Evolutionary conservation across 2,113 vertebrate species (phyloP).

Genomic region (Notiomystis cincta): DNA sequence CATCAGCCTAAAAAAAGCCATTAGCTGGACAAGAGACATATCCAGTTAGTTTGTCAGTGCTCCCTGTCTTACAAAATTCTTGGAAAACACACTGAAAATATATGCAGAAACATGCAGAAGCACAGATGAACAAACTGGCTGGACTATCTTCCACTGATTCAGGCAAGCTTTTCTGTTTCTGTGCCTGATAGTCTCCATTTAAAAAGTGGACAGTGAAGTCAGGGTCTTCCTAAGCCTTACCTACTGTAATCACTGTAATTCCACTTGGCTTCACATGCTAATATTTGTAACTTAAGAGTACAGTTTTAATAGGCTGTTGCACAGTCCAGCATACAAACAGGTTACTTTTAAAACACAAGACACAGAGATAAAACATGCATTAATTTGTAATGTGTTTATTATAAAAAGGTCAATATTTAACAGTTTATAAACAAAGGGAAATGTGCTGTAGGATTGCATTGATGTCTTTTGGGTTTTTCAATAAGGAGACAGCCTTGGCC

Average conservation of each 20-base stretch:
- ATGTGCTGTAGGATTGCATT: neutral
- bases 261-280: neutral
- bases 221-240: neutral
- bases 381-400: fast-evolving
- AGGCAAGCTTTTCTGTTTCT: neutral
- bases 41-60: neutral
- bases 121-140: neutral
- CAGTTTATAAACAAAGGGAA: neutral
- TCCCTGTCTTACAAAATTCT: neutral
- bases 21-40: neutral
- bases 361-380: neutral
- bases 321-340: neutral
- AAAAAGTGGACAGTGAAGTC: neutral
- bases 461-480: neutral
- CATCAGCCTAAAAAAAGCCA: neutral
- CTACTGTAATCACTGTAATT: neutral
- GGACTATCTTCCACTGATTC: neutral
- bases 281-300: neutral
- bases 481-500: neutral
- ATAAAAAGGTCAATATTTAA: neutral
- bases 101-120: neutral
- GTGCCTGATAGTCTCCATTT: neutral
- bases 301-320: neutral
- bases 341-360: neutral
- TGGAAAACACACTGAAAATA: neutral